Percentiles rank a stretch among this genome's conserved stretches.
These are phyloP conservation scores for Paracentrotus lividus DNA, from an alignment of 53 echinoderm and acorn worm species.

Conservation along the genomic window DNA sequence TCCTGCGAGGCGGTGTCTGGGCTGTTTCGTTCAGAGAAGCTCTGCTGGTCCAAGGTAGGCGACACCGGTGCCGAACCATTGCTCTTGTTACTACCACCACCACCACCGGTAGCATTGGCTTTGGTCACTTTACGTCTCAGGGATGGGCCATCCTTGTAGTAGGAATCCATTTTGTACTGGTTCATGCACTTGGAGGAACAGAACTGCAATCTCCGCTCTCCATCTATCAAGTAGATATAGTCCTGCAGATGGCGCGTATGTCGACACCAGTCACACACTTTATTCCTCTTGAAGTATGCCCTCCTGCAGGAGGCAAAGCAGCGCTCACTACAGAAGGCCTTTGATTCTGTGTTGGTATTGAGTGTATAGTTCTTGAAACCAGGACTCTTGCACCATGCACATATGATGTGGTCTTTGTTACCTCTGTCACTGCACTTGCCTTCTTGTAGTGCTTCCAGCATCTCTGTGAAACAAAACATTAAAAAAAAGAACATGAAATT, in stretches of 20 bases:
- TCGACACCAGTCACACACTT: slow-evolving; percentile 92
- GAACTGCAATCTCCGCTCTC: slow-evolving; percentile 83
- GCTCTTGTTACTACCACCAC: not conserved
- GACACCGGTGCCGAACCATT: slow-evolving; percentile 37
- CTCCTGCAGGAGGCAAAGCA: slow-evolving; percentile 92
- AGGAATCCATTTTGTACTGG: slow-evolving; percentile 88
- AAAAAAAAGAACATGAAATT: not conserved
- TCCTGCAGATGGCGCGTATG: slow-evolving; percentile 87
- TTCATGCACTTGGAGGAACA: slow-evolving; percentile 94
- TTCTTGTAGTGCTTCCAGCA: slow-evolving; percentile 35
- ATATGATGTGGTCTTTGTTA: slow-evolving; percentile 80
- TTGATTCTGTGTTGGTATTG: slow-evolving; percentile 91
- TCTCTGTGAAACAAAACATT: slow-evolving; percentile 7
- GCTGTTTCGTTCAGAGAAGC: not conserved
- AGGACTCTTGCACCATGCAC: slow-evolving; percentile 92
- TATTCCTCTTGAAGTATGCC: slow-evolving; percentile 90
- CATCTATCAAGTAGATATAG: slow-evolving; percentile 77
- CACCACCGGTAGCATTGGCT: not conserved
- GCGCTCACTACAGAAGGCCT: slow-evolving; percentile 97
- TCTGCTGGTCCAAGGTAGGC: slow-evolving; percentile 50
- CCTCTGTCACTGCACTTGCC: slow-evolving; percentile 36
- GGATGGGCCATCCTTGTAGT: slow-evolving; percentile 78
- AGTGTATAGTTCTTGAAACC: slow-evolving; percentile 95
- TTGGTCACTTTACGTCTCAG: slow-evolving; percentile 10
- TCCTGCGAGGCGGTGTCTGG: slow-evolving; percentile 64